Base-by-base conservation (phyloP, 1,140 invertebrate species). In the Drosophila ercepeae region DNA sequence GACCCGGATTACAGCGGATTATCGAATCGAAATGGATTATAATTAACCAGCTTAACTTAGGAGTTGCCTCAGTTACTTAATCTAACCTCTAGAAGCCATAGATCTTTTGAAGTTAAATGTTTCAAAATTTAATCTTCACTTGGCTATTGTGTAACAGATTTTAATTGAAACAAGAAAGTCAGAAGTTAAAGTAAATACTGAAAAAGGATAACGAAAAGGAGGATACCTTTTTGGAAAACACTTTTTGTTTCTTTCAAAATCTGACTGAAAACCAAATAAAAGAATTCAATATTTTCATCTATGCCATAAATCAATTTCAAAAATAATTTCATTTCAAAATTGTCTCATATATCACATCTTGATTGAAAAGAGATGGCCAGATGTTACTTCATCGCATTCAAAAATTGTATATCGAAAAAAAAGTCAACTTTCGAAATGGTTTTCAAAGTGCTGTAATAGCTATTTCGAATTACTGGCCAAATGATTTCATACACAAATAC, bases 381-480 rank as follows among this genome's bases (percentile, higher is more conserved):
- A 41, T 75, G 61, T 75, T 75, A 75, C 70, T 75, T 75, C 60
- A 74, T 75, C 71, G 50, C 27, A 49, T 44, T 48, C 58, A 45
- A 55, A 67, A 51, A 52, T 49, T 9, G n/a, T 13, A 39, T 39
- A 16, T n/a, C n/a, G n/a, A n/a, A 8, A 39, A 39, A 39, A 39
- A 39, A 39, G 36, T 39, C 1, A 13, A 13, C 16, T 39, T 39
- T 39, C 36, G 36, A 39, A 39, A 39, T 39, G n/a, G 23, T 54
- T 61, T 52, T 51, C 45, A 23, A 48, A 60, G 58, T 75, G 71
- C 71, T 65, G 71, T 75, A 74, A 75, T 74, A 75, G 70, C 70
- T 7, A 74, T 76, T 79, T 84, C 51, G 67, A 76, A 86, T 88
- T 86, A 82, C 78, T 82, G 58, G 41, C 61, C 68, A 70, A 84